Conservation (phyloP, 2,888 invertebrate species). For the Platycheirus albimanus region DNA sequence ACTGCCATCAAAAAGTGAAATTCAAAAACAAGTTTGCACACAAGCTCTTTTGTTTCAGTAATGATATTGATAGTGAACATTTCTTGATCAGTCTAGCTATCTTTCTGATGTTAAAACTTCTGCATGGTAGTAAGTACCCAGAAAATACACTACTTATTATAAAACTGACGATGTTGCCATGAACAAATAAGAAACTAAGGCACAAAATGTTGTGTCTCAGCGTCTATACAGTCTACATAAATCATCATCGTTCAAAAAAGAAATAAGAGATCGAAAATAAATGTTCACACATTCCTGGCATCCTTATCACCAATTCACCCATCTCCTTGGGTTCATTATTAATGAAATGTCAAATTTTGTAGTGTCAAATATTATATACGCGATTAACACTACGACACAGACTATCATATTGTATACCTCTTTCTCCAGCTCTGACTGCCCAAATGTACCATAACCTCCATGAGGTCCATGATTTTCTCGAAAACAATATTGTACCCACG, state of each 20-base stretch:
- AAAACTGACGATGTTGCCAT: no score
- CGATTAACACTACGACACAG: conserved; percentile 29
- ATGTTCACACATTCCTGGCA: conserved; percentile 34
- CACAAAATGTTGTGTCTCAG: no score
- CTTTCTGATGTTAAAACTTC: no score
- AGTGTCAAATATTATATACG: conserved; percentile 63
- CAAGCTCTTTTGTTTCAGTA: no score
- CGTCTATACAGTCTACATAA: background rate
- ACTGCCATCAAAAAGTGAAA: no score
- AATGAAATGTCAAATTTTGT: conserved; percentile 65
- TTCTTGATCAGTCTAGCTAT: no score
- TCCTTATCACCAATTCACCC: conserved; percentile 34
- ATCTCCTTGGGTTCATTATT: conserved; percentile 50
- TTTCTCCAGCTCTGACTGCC: conserved; percentile 12
- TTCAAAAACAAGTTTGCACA: no score
- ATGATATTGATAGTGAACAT: no score
- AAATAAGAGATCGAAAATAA: background rate
- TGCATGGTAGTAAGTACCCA: no score
- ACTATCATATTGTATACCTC: conserved; percentile 9
- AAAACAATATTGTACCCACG: conserved; percentile 32
- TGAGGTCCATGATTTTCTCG: background rate
- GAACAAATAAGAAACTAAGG: no score
- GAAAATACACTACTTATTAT: no score
- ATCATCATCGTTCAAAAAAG: background rate
- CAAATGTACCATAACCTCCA: conserved; percentile 19